Conservation (phyloP, 2,113 vertebrate genomes). For the Heloderma charlesbogerti region DNA sequence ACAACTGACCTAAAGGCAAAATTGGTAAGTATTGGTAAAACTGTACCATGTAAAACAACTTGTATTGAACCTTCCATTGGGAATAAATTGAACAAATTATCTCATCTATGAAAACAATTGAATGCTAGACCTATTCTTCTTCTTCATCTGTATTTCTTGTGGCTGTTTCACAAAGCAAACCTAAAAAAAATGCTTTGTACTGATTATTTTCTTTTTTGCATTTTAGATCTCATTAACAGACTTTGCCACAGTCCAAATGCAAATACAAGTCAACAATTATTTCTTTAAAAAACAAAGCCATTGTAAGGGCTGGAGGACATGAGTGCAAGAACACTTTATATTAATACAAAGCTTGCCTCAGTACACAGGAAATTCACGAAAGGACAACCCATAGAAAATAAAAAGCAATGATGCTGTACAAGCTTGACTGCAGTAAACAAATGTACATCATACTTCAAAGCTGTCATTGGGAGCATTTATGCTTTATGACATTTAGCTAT, state of each 20-base stretch:
- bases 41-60: background rate
- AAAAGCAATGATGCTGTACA: rapidly evolving
- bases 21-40: background rate
- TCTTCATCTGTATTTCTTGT: rapidly evolving
- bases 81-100: background rate
- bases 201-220: background rate
- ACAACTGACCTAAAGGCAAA: background rate
- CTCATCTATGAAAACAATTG: background rate
- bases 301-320: background rate
- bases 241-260: rapidly evolving
- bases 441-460: background rate
- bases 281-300: background rate
- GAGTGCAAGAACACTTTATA: background rate
- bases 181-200: rapidly evolving
- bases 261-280: background rate
- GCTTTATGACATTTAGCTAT: constrained; percentile 43
- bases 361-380: background rate
- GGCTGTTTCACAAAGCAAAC: constrained; percentile 7
- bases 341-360: background rate
- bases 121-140: background rate
- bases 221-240: constrained; percentile 5
- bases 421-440: constrained; percentile 11
- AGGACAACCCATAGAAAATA: background rate
- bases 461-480: constrained; percentile 39
- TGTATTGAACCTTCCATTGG: background rate